Evolutionary conservation across 2,113 vertebrate genomes (phyloP), one percentile per base, ranked within the genome.

Genomic region (Telmatochromis brichardi): DNA sequence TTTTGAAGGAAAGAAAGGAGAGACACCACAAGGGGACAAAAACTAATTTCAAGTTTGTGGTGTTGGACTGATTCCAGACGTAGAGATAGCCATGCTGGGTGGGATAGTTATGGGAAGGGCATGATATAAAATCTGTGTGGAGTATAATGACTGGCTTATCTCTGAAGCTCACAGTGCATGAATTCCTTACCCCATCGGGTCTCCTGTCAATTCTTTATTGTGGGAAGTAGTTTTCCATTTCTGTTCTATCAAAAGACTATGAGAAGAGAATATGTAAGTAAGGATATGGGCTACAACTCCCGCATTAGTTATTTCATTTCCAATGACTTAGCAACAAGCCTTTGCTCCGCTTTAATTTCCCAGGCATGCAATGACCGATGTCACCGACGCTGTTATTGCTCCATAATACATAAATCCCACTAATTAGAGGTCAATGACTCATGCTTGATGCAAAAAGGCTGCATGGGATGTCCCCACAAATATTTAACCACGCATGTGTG

Each of bases 361-460:
- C 10, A 82, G 31, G 58, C 81, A 53, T 71, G 26, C 71, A 81
- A 68, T 88, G 86, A 90, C 90, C 76, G 33, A 68, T 80, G 90
- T 92, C 87, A 81, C 7, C n/a, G 51, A 23, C 60, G 63, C 81
- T 12, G n/a, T 83, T 47, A 57, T 81, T 89, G 53, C 87, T 90
- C 91, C 85, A 82, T 80, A 63, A 93, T 88, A 90, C 92, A 91
- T 91, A 89, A 91, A 95, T 93, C 86, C 83, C 65, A 83, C 84
- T 94, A 93, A 93, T 94, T 93, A 91, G 82, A 88, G 87, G 89
- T 94, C 90, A 93, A 87, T 91, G 89, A 90, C 89, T 93, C 82
- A 58, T 88, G 68, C 82, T 85, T 88, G 86, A 92, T 90, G 81
- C 89, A 92, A 92, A 94, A 91, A 90, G 78, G 79, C 31, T 17